phyloP scores from a whole-genome alignment of 2,797 vertebrate genomes.

The Notolabrus celidotus region DNA sequence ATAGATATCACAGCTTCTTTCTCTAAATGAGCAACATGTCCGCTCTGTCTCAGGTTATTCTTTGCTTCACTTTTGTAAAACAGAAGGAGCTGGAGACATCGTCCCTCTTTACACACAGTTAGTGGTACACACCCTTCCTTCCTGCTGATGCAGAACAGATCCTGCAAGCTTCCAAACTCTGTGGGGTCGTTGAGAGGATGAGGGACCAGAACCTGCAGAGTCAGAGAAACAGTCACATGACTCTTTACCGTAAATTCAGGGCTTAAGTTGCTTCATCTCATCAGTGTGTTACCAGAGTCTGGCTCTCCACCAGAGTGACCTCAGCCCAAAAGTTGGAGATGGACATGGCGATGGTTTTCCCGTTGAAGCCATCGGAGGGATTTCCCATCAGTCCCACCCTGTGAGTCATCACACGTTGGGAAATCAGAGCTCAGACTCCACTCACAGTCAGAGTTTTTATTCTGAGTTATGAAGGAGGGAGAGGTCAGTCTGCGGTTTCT shows the following conservation, averaged over 20 bases:
- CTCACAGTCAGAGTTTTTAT: neutral
- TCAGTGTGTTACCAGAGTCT: constrained; percentile 83
- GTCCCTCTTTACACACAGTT: too few species aligned
- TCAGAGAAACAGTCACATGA: constrained; percentile 4
- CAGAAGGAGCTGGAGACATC: too few species aligned
- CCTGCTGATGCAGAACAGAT: constrained; percentile 88
- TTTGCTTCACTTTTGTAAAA: neutral
- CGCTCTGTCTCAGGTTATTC: neutral
- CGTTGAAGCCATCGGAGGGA: constrained; percentile 89
- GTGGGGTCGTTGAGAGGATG: constrained; percentile 90
- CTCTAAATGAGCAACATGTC: neutral
- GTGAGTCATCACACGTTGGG: neutral
- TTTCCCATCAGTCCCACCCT: constrained; percentile 90
- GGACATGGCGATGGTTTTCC: constrained; percentile 90
- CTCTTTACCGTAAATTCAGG: neutral
- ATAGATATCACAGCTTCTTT: too few species aligned
- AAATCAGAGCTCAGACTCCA: neutral
- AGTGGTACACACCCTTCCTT: constrained; percentile 86
- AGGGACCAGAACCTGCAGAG: constrained; percentile 83
- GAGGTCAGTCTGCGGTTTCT: neutral
- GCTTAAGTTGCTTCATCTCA: neutral
- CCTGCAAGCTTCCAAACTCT: constrained; percentile 89
- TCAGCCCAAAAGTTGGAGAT: constrained; percentile 91
- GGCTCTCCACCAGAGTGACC: constrained; percentile 86
- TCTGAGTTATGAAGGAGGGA: neutral